Conservation (phyloP, 2,797 vertebrate species). For the Ammospiza maritima region DNA sequence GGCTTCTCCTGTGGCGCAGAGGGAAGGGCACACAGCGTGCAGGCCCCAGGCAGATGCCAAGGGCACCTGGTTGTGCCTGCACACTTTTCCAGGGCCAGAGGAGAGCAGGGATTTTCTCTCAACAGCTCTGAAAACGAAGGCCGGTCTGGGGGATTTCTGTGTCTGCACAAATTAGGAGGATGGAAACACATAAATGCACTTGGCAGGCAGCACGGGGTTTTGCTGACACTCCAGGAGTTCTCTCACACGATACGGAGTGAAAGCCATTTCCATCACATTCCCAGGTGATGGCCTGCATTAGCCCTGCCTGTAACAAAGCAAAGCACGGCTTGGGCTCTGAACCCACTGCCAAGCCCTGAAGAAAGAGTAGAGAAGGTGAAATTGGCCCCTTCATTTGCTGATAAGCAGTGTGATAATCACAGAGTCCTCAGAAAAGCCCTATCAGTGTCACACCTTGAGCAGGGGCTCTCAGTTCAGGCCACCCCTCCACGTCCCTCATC, state of each 20-base stretch:
- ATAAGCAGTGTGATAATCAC: fast-evolving
- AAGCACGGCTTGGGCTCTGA: not conserved
- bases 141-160: not conserved
- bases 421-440: not conserved
- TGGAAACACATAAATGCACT: conserved; percentile 4
- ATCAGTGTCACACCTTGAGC: fast-evolving
- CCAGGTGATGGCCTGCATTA: not conserved
- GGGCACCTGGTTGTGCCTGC: not conserved
- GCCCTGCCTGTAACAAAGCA: not conserved
- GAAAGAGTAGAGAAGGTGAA: not conserved
- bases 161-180: not conserved
- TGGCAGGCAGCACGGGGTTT: not conserved
- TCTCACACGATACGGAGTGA: not conserved
- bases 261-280: not conserved
- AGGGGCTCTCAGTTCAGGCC: not conserved
- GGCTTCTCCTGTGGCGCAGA: not conserved
- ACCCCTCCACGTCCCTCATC: not conserved
- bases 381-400: not conserved
- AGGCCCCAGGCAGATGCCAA: not conserved
- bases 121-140: not conserved
- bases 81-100: not conserved
- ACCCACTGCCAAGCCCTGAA: not conserved
- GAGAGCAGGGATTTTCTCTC: conserved; percentile 21
- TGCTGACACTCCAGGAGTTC: not conserved
- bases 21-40: conserved; percentile 12